These are phyloP conservation scores for Cepphus grylle DNA, from an alignment of 2,113 vertebrate genomes.

Conservation along the genomic window DNA sequence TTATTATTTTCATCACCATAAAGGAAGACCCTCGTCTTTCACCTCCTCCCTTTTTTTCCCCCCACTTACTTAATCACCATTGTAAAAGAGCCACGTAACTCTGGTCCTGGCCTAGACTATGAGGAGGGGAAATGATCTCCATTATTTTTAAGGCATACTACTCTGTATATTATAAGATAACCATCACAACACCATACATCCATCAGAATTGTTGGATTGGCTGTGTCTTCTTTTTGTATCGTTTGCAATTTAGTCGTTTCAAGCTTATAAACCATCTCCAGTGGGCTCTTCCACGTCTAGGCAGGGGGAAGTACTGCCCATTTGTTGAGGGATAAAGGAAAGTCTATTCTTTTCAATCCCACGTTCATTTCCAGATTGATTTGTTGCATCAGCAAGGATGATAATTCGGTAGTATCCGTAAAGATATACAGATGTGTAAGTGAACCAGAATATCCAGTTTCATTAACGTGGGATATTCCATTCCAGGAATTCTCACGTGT, in stretches of 20 bases:
- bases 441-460: not conserved
- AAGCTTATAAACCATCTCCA: not conserved
- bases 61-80: not conserved
- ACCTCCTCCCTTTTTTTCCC: not conserved
- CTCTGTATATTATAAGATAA: not conserved
- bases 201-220: not conserved
- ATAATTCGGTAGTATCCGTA: not conserved
- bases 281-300: not conserved
- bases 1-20: not conserved
- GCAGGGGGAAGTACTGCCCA: not conserved
- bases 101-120: not conserved
- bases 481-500: not conserved
- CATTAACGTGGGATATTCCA: not conserved
- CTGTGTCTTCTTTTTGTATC: not conserved
- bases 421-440: not conserved
- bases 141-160: not conserved
- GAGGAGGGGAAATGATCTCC: not conserved
- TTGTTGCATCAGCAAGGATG: not conserved
- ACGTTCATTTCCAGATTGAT: not conserved
- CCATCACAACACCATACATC: not conserved
- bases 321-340: not conserved
- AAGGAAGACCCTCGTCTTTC: not conserved
- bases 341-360: not conserved
- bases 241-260: not conserved
- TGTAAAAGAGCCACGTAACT: not conserved